Percentiles rank a stretch among this genome's conserved stretches.
phyloP scores from a whole-genome alignment of 2,888 invertebrate genomes.

The Synanthedon andrenaeformis region DNA sequence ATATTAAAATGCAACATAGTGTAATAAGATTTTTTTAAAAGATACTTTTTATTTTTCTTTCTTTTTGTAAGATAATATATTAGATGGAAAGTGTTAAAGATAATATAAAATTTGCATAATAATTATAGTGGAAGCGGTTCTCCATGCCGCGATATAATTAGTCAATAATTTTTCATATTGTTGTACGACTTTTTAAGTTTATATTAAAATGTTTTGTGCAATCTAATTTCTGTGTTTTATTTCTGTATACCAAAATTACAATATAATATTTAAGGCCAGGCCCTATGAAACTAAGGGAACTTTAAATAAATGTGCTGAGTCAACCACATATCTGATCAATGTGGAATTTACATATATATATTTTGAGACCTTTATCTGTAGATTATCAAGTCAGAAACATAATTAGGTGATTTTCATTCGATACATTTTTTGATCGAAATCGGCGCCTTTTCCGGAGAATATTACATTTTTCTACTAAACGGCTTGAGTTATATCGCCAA shows the following conservation, averaged over 20 bases:
- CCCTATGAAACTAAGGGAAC: no score
- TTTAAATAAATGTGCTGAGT: no score
- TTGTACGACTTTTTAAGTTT: constrained; percentile 89
- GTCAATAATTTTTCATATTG: constrained; percentile 88
- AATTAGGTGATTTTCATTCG: no score
- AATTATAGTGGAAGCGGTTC: constrained; percentile 74
- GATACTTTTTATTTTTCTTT: constrained; percentile 67
- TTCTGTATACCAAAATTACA: constrained; percentile 1
- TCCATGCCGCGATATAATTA: constrained; percentile 79
- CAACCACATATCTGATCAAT: no score
- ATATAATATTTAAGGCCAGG: no score
- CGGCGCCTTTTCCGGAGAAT: no score
- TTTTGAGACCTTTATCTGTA: no score
- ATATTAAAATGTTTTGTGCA: constrained; percentile 89
- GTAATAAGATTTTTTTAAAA: constrained; percentile 69
- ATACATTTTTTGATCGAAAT: no score
- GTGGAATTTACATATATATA: no score
- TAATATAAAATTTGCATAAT: constrained; percentile 75
- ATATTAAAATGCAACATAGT: constrained; percentile 61
- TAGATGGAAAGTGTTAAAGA: constrained; percentile 70
- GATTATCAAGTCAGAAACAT: no score
- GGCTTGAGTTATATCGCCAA: no score
- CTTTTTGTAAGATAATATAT: constrained; percentile 66
- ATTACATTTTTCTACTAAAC: no score
- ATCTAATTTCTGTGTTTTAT: constrained; percentile 61